Evolutionary conservation across 2,888 invertebrate species (phyloP), one percentile per base, ranked within the genome.

Genomic region (Microchrysa polita): DNA sequence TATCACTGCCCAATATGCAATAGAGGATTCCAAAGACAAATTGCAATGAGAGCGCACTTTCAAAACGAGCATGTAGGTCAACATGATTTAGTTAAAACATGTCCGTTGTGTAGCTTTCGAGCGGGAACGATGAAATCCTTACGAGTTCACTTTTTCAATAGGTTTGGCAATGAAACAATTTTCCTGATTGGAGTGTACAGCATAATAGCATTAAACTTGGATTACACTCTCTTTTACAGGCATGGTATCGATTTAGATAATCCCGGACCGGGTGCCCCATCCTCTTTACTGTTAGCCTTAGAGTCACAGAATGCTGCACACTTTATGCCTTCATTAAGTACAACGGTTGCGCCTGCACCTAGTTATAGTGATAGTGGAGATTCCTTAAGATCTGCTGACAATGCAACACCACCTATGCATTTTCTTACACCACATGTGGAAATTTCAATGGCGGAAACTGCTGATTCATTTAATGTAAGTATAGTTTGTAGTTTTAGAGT

Each of bases 1-100:
- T 95, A 94, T 85, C 94, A 95, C 84, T 95, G 95, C 86, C 95
- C 95, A 72, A 94, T 95, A 82, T 96, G 95, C 83, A 94, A 94
- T 85, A 87, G 95, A 83, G 95, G 95, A 77, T 95, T 95, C 85
- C 95, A 95, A 84, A 88, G 95, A 75, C 95, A 95, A 86, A 95
- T 95, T 78, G 95, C 95, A 65, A 95, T 95, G 95, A 88, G 95
- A 78, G 95, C 95, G 22, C 95, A 95, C 84, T 95, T 95, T 86
- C 95, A 95, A 83, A 95, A 95, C 82, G 95, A 95, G 83, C 95
- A 95, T 82, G 95, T 95, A 57, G 95, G 95, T 34, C 94, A 94
- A 80, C 93, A 95, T 80, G 95, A 95, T 83, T 89, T 94, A 83
- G 94, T 95, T 74, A 95, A 95, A 86, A 93, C 93, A 79, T 95